Conservation (phyloP, 2,113 vertebrate genomes). For the Syngnathus floridae region DNA sequence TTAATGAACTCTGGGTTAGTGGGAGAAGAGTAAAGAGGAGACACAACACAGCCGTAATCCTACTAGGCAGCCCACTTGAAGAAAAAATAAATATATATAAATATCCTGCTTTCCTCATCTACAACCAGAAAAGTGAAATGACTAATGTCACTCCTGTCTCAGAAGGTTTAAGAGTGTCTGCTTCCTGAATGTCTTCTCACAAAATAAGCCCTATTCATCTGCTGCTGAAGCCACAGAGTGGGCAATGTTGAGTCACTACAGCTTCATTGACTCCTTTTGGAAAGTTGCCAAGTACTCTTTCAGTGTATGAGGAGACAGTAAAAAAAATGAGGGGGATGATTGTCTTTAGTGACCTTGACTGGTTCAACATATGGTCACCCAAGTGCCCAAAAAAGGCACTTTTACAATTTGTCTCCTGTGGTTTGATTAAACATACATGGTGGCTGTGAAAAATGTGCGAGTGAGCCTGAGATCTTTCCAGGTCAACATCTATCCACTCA, state of each 20-base stretch:
- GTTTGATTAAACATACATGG: no score
- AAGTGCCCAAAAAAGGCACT: no score
- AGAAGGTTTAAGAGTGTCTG: constrained; percentile 28
- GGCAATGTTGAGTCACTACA: constrained; percentile 59
- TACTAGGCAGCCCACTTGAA: neutral
- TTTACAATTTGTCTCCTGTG: no score
- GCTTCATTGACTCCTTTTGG: constrained; percentile 51
- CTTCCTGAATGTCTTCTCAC: constrained; percentile 23
- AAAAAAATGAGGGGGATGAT: constrained; percentile 16
- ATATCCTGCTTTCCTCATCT: no score
- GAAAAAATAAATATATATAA: neutral
- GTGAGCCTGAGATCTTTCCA: neutral
- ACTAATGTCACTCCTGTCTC: constrained; percentile 22
- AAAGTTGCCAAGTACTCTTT: constrained; percentile 56
- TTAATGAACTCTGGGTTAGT: constrained; percentile 33
- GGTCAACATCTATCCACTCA: constrained; percentile 5
- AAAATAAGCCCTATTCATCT: constrained; percentile 43
- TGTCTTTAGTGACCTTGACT: constrained; percentile 18
- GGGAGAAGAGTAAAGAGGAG: constrained; percentile 2
- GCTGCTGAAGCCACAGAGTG: constrained; percentile 58
- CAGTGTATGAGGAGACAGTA: constrained; percentile 38
- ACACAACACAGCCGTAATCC: constrained; percentile 8
- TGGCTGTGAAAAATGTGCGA: no score
- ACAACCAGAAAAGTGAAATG: no score
- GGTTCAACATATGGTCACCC: neutral